phyloP scores from a whole-genome alignment of 2,888 invertebrate species.

The Mythimna loreyi region DNA sequence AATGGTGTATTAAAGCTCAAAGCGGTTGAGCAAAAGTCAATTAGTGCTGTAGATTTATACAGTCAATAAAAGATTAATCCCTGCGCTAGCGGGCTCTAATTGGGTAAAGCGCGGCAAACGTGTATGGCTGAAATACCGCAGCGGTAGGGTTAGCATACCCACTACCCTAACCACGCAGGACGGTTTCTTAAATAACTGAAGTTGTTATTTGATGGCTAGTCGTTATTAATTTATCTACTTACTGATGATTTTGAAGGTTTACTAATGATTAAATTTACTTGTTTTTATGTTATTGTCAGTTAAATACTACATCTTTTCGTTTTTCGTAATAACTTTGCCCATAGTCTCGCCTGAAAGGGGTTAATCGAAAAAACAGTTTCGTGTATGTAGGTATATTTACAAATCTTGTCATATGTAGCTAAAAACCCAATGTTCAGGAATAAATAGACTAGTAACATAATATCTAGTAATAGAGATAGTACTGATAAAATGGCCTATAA shows the following conservation, averaged over 20 bases:
- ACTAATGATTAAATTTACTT: not conserved
- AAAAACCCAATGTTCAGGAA: no score
- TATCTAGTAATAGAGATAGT: no score
- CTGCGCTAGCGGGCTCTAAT: slow-evolving; percentile 67
- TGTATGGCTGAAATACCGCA: slow-evolving; percentile 57
- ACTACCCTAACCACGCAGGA: not conserved
- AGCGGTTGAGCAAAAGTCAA: slow-evolving; percentile 63
- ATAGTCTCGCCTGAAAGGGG: no score
- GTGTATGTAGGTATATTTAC: no score
- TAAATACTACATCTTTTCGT: not conserved
- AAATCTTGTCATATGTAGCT: no score
- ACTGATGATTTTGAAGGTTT: not conserved
- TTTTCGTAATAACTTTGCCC: no score
- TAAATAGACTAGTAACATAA: no score
- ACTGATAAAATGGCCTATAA: no score
- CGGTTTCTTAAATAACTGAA: slow-evolving; percentile 34
- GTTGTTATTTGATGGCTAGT: slow-evolving; percentile 8
- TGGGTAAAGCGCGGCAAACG: slow-evolving; percentile 64
- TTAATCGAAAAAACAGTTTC: no score
- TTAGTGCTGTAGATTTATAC: slow-evolving; percentile 66
- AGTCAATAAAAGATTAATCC: slow-evolving; percentile 76
- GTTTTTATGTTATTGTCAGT: not conserved
- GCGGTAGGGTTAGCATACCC: slow-evolving; percentile 21
- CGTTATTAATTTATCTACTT: not conserved
- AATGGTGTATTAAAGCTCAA: slow-evolving; percentile 66